These are phyloP conservation scores for Chelmon rostratus DNA, from an alignment of 2,797 vertebrate species.

Conservation along the genomic window DNA sequence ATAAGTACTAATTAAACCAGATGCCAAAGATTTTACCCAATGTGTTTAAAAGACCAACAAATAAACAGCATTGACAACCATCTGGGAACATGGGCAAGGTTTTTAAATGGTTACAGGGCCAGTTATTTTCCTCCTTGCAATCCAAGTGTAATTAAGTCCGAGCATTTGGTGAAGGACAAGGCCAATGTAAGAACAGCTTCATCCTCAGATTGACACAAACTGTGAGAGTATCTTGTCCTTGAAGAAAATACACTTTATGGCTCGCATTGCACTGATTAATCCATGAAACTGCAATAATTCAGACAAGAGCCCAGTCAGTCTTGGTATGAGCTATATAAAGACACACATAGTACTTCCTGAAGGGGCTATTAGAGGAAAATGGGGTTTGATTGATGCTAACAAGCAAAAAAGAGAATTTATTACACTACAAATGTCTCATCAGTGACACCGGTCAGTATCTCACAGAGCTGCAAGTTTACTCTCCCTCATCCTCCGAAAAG, in stretches of 20 bases:
- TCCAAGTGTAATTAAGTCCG: constrained; percentile 32
- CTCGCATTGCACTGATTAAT: constrained; percentile 49
- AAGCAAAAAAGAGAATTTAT: constrained; percentile 31
- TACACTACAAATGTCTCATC: constrained; percentile 25
- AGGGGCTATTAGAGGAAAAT: constrained; percentile 21
- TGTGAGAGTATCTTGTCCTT: constrained; percentile 24
- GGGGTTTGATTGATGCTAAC: constrained; percentile 39
- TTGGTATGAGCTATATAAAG: constrained; percentile 19
- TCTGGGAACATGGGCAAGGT: background rate
- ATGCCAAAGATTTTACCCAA: background rate
- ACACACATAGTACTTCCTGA: constrained; percentile 28
- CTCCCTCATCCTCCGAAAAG: constrained; percentile 7
- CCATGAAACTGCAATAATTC: constrained; percentile 61
- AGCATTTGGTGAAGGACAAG: constrained; percentile 25
- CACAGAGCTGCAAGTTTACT: constrained; percentile 7
- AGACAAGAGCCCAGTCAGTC: constrained; percentile 13
- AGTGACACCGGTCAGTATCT: background rate
- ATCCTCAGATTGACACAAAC: constrained; percentile 25
- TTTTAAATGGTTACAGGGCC: constrained; percentile 9
- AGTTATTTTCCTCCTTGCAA: constrained; percentile 39
- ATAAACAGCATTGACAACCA: constrained; percentile 5
- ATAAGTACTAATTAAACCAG: background rate
- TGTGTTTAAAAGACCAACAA: background rate
- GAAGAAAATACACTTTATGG: constrained; percentile 25
- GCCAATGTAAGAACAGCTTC: constrained; percentile 4